Percentiles rank a stretch among this genome's conserved stretches.
Evolutionary conservation across 2,888 invertebrate genomes (phyloP).

Genomic region (Polymixis flavicincta): DNA sequence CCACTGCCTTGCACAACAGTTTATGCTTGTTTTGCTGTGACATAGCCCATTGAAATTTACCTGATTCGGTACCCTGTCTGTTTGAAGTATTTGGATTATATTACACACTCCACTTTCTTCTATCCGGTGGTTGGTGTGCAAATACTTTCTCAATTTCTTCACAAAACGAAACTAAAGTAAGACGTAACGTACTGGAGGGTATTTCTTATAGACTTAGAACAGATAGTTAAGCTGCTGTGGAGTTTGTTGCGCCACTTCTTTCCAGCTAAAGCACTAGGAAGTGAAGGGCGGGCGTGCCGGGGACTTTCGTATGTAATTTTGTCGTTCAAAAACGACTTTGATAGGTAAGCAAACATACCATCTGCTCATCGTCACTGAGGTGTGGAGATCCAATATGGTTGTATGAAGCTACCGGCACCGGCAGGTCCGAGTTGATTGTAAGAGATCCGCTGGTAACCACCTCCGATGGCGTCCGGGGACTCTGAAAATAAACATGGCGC

Average conservation of each 20-base stretch:
- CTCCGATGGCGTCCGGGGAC: slow-evolving; percentile 90
- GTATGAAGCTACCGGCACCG: slow-evolving; percentile 77
- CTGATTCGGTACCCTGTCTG: neutral
- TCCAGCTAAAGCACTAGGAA: no score
- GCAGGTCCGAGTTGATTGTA: slow-evolving; percentile 73
- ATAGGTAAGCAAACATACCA: slow-evolving; percentile 74
- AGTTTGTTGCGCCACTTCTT: no score
- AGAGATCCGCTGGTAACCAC: slow-evolving; percentile 77
- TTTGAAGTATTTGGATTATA: neutral
- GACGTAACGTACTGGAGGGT: neutral
- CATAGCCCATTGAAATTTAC: neutral
- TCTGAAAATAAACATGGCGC: slow-evolving; percentile 73
- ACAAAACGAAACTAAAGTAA: neutral
- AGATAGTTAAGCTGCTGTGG: no score
- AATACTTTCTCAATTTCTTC: neutral
- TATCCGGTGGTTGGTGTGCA: neutral
- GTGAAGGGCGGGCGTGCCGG: no score
- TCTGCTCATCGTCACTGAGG: slow-evolving; percentile 88
- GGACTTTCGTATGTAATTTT: no score
- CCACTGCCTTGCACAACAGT: no score
- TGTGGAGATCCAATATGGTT: slow-evolving; percentile 81
- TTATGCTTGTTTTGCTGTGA: no score
- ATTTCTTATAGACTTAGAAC: neutral
- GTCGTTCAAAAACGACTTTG: no score
- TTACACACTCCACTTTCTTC: neutral